Base-by-base conservation (phyloP, 2,888 invertebrate species). In the Meta bourneti region DNA sequence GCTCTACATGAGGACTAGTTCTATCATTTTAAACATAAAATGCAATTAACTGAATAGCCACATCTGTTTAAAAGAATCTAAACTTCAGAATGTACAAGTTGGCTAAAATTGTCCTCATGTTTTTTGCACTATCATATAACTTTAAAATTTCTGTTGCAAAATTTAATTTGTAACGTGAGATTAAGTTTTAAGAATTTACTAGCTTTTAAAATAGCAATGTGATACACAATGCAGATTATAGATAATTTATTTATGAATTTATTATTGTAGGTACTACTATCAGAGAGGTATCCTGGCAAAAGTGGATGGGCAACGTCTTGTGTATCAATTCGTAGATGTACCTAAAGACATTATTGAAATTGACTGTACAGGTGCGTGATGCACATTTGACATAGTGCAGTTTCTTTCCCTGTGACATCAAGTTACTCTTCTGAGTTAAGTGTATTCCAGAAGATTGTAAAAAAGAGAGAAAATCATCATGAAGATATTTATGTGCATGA, bases 321-420 rank as follows among this genome's bases (percentile, higher is more conserved):
- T 99, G 92, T 99, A 99, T 96, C 99, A 99, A 96, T 99, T 99
- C 96, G 99, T 99, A 93, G 99, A 99, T 95, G 98, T 99, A 95
- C 99, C 99, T 95, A 98, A 98, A 96, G 98, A 98, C 96, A 98
- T 99, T 94, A 96, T 99, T 93, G 99, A 99, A 96, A 99, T 99
- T 77, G 93, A 93, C 72, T 93, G 93, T 82, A 89, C 93, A 69
- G 90, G 92, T 83, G 83, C 93, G 70, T 88, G 89, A 81, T 91
- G 86, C 78, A 90, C 91, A 90, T 78, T 81, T 7, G 71, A 61
- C 74, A 51, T 52, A 88, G 51, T 79, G 54, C 83, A 78, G 87
- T 20, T 78, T 90, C 19, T 72, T 71, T 78, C 79, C 91, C 82
- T 77, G 80, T 88, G 72, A 81, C 78, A 34, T 54, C 78, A 79